A percentile compares a stretch with the other conserved stretches of the same genome.
These are phyloP conservation scores for Magallana gigas DNA, from an alignment of 1,140 invertebrate genomes.

Conservation along the genomic window DNA sequence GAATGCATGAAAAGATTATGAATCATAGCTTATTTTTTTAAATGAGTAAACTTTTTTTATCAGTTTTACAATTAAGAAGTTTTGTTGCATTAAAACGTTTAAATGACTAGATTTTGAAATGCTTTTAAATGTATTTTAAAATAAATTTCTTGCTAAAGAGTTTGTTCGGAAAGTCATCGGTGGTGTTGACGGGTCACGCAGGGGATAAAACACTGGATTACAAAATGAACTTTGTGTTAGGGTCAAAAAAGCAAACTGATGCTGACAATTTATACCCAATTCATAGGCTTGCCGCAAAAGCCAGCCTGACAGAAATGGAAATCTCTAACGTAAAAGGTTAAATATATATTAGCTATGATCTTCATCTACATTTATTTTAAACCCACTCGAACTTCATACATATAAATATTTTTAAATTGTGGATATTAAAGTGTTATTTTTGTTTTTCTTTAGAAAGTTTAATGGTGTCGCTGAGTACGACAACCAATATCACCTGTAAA, in stretches of 20 bases:
- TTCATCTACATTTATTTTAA: not conserved
- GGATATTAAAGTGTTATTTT: not conserved
- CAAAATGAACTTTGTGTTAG: not conserved
- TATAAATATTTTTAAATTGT: not conserved
- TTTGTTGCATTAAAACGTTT: not conserved
- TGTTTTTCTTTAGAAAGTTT: not conserved
- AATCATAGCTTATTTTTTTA: not conserved
- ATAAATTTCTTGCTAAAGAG: not conserved
- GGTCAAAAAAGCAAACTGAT: not conserved
- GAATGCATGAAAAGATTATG: not conserved
- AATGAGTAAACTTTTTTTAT: not conserved
- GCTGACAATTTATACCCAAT: not conserved
- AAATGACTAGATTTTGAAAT: not conserved
- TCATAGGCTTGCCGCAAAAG: slow-evolving; percentile 26
- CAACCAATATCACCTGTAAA: slow-evolving; percentile 28
- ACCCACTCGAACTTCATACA: not conserved
- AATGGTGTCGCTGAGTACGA: slow-evolving; percentile 9
- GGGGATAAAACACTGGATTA: not conserved
- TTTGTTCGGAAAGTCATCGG: not conserved
- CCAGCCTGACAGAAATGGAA: slow-evolving; percentile 8
- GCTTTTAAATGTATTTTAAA: not conserved
- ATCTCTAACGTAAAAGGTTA: not conserved
- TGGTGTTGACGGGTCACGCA: not conserved
- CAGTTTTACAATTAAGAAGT: too few relatives aligned
- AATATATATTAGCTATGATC: too few relatives aligned